A percentile compares a stretch with the other conserved stretches of the same genome.
phyloP scores from a whole-genome alignment of 2,888 invertebrate genomes.

The Pycnomerus fuliginosus region DNA sequence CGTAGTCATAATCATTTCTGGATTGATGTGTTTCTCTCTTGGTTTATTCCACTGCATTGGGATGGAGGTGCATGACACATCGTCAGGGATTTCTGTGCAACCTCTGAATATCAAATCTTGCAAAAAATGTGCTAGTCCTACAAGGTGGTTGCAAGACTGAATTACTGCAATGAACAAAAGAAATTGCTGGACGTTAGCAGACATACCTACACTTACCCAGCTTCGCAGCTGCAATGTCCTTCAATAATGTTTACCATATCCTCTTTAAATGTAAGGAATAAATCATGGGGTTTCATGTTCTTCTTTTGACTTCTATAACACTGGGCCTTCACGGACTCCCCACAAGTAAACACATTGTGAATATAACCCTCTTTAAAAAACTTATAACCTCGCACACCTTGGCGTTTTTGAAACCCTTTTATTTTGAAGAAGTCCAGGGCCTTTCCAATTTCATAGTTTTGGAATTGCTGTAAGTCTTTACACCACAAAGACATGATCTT shows the following conservation, averaged over 20 bases:
- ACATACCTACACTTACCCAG: too few relatives aligned
- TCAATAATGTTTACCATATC: not conserved
- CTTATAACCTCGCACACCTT: not conserved
- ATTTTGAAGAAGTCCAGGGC: not conserved
- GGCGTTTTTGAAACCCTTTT: not conserved
- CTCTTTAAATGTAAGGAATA: not conserved
- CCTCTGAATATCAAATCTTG: not conserved
- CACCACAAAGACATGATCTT: too few relatives aligned
- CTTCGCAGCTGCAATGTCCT: slow-evolving; percentile 3
- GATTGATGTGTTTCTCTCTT: not conserved
- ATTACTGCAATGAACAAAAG: too few relatives aligned
- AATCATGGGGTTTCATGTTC: slow-evolving; percentile 1
- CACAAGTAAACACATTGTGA: slow-evolving; percentile 1
- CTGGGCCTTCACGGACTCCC: not conserved
- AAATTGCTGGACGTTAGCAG: too few relatives aligned
- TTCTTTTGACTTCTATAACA: slow-evolving; percentile 4
- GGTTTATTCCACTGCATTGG: not conserved
- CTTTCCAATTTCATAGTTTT: not conserved
- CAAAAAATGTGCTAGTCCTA: not conserved
- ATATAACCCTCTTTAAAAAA: slow-evolving; percentile 6
- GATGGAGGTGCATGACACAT: not conserved
- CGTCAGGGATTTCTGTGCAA: not conserved
- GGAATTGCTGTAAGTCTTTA: not conserved
- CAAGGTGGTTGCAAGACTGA: not conserved
- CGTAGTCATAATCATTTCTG: not conserved